Evolutionary conservation across 2,113 vertebrate genomes (phyloP), one percentile per base, ranked within the genome.

Genomic region (Stegostoma tigrinum): DNA sequence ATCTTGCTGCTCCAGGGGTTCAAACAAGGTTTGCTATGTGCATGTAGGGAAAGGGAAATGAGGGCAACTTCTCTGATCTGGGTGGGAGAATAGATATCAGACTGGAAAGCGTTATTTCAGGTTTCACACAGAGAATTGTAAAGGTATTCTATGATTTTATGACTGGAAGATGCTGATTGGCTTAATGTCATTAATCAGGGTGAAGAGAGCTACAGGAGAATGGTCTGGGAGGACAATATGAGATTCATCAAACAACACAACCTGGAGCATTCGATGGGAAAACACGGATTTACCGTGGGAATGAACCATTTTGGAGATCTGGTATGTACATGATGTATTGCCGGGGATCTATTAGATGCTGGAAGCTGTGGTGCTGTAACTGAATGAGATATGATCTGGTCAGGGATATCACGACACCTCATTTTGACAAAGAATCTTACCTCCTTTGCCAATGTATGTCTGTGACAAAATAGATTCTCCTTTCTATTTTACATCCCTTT

Each of bases 301-400:
- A 99, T 99, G 98, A 99, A 99, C 97, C 98, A 98, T 96, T 96
- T 99, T 96, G 98, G 99, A 0, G 99, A 99, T 96, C 98, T 99
- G 99, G 99, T 99, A 96, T 97, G 98, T 45, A 48, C 23, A 86
- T 52, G 23, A 72, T 75, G 15, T 38, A 1, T 38, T 38, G 19
- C 8, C 0, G 38, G 30, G 10, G 48, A 7, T 61, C 72, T 34
- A 75, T 34, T 34, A 12, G 72, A 75, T 75, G 72, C 5, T 30
- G 30, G 30, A 34, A 34, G 34, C 34, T 75, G 72, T 34, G 27
- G 72, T 75, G 27, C 30, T 75, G 34, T 75, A 34, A 30, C 72
- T 34, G 72, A 75, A 75, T 75, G 72, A 75, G 72, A 7, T 34
- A 27, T 34, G 72, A 75, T 34, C 34, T 75, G 72, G 30, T 75